Evolutionary conservation across 2,113 vertebrate genomes (phyloP).

Genomic region (Columba janthina): DNA sequence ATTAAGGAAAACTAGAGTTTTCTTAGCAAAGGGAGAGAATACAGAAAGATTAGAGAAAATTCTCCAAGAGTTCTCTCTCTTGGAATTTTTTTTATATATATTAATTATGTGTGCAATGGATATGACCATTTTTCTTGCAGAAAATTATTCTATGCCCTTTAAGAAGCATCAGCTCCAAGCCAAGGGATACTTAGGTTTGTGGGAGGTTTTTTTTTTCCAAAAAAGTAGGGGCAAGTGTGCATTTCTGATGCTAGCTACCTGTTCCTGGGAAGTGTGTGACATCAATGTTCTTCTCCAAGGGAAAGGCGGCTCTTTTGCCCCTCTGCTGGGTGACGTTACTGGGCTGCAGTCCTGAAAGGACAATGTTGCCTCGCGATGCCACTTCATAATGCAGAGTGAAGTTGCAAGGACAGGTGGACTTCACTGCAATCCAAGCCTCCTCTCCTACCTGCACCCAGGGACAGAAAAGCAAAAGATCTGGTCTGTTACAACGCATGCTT

Average conservation of each 20-base stretch:
- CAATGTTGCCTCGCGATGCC: slow-evolving; percentile 87
- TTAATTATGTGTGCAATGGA: neutral
- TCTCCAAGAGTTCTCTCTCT: neutral
- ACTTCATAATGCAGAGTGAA: slow-evolving; percentile 91
- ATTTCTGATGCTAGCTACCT: slow-evolving; percentile 28
- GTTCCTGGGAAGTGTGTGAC: slow-evolving; percentile 65
- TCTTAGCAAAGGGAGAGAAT: neutral
- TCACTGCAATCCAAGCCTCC: slow-evolving; percentile 82
- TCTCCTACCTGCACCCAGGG: slow-evolving; percentile 81
- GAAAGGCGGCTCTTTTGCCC: slow-evolving; percentile 73
- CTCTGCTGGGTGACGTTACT: slow-evolving; percentile 76
- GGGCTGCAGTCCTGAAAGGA: slow-evolving; percentile 83
- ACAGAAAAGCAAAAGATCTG: neutral
- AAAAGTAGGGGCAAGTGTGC: rapidly evolving
- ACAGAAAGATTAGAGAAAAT: neutral
- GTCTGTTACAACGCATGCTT: neutral
- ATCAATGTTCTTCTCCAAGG: slow-evolving; percentile 77
- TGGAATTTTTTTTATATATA: neutral
- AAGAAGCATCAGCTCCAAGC: neutral
- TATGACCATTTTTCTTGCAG: neutral
- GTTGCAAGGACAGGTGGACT: slow-evolving; percentile 91
- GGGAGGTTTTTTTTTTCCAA: neutral
- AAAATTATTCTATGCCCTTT: neutral
- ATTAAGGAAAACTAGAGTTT: neutral
- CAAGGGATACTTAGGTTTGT: neutral